Percentiles rank a stretch among this genome's conserved stretches.
Conservation (phyloP, 2,113 vertebrate genomes). For the Deroptyus accipitrinus region DNA sequence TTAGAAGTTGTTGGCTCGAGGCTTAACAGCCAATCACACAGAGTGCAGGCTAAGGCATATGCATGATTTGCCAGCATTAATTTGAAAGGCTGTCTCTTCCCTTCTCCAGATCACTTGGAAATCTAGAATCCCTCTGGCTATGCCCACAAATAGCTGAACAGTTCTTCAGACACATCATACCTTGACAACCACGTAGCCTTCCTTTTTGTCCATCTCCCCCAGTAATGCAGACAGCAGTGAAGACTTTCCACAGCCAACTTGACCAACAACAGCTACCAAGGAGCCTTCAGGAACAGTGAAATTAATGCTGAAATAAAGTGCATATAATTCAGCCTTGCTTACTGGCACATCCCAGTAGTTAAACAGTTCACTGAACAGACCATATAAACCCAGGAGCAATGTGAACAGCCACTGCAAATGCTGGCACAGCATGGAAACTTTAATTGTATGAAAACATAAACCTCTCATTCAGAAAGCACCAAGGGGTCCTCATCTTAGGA, state of each 20-base stretch:
- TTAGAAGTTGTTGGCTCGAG: not conserved
- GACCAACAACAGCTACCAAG: constrained; percentile 91
- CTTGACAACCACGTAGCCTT: constrained; percentile 85
- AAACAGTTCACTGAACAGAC: not conserved
- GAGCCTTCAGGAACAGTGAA: constrained; percentile 86
- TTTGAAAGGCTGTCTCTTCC: not conserved
- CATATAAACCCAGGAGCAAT: not conserved
- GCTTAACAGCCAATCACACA: not conserved
- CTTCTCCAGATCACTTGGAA: not conserved
- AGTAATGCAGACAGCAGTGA: constrained; percentile 91
- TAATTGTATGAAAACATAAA: not conserved
- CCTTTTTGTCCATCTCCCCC: constrained; percentile 92
- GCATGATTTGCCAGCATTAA: not conserved
- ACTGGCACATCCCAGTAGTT: not conserved
- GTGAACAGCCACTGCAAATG: not conserved
- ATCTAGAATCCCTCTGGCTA: not conserved
- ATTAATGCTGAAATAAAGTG: constrained; percentile 78
- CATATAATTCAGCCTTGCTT: not conserved
- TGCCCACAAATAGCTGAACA: not conserved
- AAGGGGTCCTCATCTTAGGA: not conserved
- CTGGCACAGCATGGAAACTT: not conserved
- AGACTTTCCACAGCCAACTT: constrained; percentile 94
- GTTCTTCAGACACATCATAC: constrained; percentile 59
- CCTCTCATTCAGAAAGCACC: not conserved
- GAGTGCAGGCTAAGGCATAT: not conserved